Base-by-base conservation (phyloP, 2,888 invertebrate species). In the Linnaemya vulpina region DNA sequence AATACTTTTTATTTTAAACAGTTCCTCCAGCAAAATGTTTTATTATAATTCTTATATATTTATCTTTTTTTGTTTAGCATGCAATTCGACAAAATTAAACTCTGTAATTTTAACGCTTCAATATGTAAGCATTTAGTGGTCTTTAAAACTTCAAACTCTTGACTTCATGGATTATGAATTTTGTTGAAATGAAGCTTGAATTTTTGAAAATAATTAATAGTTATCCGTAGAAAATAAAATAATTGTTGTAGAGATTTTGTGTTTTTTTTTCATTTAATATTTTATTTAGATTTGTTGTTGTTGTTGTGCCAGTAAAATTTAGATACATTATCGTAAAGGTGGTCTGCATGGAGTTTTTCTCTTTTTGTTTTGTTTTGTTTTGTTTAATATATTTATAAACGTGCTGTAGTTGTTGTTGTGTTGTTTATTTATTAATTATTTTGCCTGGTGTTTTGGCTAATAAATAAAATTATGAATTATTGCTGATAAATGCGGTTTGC, bases 401-500 rank as follows among this genome's bases (percentile, higher is more conserved):
- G 3, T 60, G 43, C 17, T 63, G 30, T 63, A 63, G 13, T 55
- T 65, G 40, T 43, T 73, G n/a, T 49, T 63, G 13, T 63, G 43
- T 55, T 71, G 15, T 63, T 65, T 63, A 73, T 67, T 51, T 75
- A 62, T 75, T 75, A 75, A 81, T 70, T 75, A 81, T 75, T 75
- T 81, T 63, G 43, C 30, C 40, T 71, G 76, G 76, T 58, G 3
- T 38, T 63, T 76, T 70, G 55, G 22, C 63, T 11, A 82, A 82
- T 82, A 82, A 82, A 75, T 81, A 75, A 75, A 40, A 62, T 63
- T 55, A 49, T 55, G 60, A 76, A 58, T 70, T 70, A 76, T 82
- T 82, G 82, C 82, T 82, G 82, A 71, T 71, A 65, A 65, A 67
- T 77, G 71, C 58, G 70, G 62, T 51, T 71, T 63, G 38, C n/a